Base-by-base conservation (phyloP, 1,140 invertebrate genomes). In the Dendroctonus valens region DNA sequence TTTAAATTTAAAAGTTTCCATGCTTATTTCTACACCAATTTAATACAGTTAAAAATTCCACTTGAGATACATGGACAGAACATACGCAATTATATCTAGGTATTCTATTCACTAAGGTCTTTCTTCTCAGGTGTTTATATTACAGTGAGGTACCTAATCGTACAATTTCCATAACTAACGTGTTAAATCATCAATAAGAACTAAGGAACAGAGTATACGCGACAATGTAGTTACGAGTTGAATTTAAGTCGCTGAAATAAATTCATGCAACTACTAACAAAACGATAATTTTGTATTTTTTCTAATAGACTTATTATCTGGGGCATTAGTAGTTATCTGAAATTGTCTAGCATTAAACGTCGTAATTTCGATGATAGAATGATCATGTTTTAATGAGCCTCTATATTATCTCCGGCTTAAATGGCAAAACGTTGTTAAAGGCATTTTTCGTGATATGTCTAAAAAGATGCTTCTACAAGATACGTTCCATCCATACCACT, bases 401-500 rank as follows among this genome's bases (percentile, higher is more conserved):
- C n/a, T n/a, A 59, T 59, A 39, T 11, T 49, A 59, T 41, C 51
- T 60, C 11, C 39, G 6, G 46, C 48, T 51, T 51, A 50, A 41
- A 49, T 6, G 11, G n/a, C 41, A 12, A 41, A 40, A 57, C 12
- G 37, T 52, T 38, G 50, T 55, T 65, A 65, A 65, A 65, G 53
- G 62, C 53, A 57, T 37, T 58, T 7, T 58, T 48, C 12, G 63
- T 71, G 67, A 71, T 71, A 71, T 71, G 70, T 71, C 65, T 69
- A 90, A 83, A 91, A 91, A 55, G 89, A 91, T 72, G 89, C 90
- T 79, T 92, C 89, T 73, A 92, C 90, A 74, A 92, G 83, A 79
- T 91, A 91, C 73, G 90, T 91, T 75, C 86, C 89, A 75, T 91
- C 89, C 87, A 89, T 88, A 70, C 86, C 87, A 69, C 87, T 87